phyloP scores from a whole-genome alignment of 2,797 vertebrate genomes.

The Moxostoma hubbsi region DNA sequence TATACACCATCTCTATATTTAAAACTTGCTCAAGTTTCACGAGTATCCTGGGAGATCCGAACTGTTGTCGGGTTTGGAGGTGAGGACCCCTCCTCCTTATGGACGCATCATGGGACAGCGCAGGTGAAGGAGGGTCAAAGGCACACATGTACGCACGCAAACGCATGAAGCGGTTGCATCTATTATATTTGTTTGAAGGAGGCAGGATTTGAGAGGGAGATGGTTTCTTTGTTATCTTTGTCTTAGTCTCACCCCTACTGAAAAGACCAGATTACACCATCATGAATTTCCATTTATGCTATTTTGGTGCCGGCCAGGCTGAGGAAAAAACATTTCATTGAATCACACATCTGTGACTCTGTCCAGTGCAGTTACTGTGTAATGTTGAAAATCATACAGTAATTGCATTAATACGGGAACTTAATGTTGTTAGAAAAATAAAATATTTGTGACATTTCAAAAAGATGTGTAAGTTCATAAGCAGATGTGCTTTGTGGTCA shows the following conservation, averaged over 20 bases:
- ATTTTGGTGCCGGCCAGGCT: too few relatives aligned
- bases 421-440: not conserved
- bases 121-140: constrained; percentile 53
- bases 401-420: not conserved
- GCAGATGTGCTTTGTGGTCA: not conserved
- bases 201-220: not conserved
- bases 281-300: too few relatives aligned
- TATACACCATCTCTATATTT: constrained; percentile 15
- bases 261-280: not conserved
- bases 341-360: too few relatives aligned
- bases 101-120: constrained; percentile 38
- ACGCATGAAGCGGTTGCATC: not conserved
- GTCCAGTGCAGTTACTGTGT: too few relatives aligned
- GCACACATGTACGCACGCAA: constrained; percentile 11
- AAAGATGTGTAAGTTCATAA: not conserved
- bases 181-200: constrained; percentile 34
- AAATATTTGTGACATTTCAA: not conserved
- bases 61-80: constrained; percentile 40
- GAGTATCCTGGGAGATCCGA: constrained; percentile 11
- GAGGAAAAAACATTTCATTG: too few relatives aligned
- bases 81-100: constrained; percentile 34
- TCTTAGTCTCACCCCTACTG: not conserved
- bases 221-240: not conserved
- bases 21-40: constrained; percentile 17
- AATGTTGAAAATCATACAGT: not conserved